Evolutionary conservation across 2,888 invertebrate species (phyloP), one percentile per base, ranked within the genome.

Genomic region (Rutpela maculata): DNA sequence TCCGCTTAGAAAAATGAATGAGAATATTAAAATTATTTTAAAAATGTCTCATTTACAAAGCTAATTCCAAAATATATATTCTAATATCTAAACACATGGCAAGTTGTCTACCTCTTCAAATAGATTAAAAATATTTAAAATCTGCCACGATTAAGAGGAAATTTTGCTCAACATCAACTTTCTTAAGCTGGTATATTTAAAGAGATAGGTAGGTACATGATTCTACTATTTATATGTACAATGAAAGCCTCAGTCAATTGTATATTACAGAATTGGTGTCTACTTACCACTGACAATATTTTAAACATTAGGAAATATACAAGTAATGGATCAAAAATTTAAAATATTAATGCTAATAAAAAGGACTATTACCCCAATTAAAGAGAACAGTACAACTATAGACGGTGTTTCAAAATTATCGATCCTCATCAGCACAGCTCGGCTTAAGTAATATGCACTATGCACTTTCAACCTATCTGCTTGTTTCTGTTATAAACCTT

Each of bases 201-300:
- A 80, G 80, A 81, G 78, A 81, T 77, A 79, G 75, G 71, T 63
- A 70, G 70, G 76, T 82, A 78, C 74, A 77, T 79, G 77, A 78
- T 76, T 75, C 78, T 79, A 82, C 75, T 79, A 78, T 79, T 82
- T 79, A 78, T 86, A 84, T 86, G 78, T 86, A 86, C 86, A 86
- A 78, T 84, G 75, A 84, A 86, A 85, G 85, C 85, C 76, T 86
- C 85, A 85, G 85, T 86, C 86, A 81, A 82, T 82, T 81, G 77
- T 81, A 81, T 81, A 76, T 84, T 83, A 83, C 83, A 83, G 76
- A 77, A 78, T 82, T 81, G 80, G 81, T 81, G 82, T 83, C 81
- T 81, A 83, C 78, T 76, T 80, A 78, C 77, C 77, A 79, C 78
- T 78, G 79, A 78, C 74, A 74, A 80, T 62, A 74, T 73, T 77